A percentile compares a stretch with the other conserved stretches of the same genome.
Evolutionary conservation across 2,888 invertebrate species (phyloP).

Genomic region (Amblyjoppa fuscipennis): DNA sequence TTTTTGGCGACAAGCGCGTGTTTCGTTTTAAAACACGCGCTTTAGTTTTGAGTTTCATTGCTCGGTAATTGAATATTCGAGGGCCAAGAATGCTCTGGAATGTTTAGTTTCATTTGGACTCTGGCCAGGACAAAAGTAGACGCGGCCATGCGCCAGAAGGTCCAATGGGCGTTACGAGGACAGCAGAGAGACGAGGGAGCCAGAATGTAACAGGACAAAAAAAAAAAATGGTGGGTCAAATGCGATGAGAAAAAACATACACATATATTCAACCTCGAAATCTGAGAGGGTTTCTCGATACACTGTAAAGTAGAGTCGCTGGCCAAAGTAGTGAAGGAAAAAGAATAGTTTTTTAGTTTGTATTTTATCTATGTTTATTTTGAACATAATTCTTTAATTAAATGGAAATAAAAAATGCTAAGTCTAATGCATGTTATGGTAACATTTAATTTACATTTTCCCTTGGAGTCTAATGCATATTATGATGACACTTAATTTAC

Average conservation of each 20-base stretch:
- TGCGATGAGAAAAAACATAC: slow-evolving; percentile 66
- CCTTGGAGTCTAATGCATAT: not conserved
- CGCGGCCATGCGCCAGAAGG: slow-evolving; percentile 59
- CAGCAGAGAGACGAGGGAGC: slow-evolving; percentile 31
- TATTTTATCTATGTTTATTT: not conserved
- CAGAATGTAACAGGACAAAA: slow-evolving; percentile 64
- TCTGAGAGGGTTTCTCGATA: slow-evolving; percentile 43
- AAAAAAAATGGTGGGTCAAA: slow-evolving; percentile 79
- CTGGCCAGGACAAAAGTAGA: slow-evolving; percentile 32
- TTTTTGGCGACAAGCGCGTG: not conserved
- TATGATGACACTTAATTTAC: not conserved
- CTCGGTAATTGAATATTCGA: not conserved
- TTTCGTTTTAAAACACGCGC: not conserved
- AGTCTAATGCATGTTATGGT: not conserved
- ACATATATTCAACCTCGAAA: slow-evolving; percentile 32
- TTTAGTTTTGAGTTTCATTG: not conserved
- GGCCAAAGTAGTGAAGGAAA: slow-evolving; percentile 28
- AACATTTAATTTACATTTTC: not conserved
- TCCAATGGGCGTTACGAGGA: slow-evolving; percentile 65
- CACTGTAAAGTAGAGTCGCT: slow-evolving; percentile 35
- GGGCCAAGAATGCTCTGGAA: slow-evolving; percentile 7
- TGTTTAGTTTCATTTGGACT: slow-evolving; percentile 37
- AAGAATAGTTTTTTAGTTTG: slow-evolving; percentile 47
- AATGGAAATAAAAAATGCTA: not conserved
- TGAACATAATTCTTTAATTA: not conserved